Base-by-base conservation (phyloP, 2,797 vertebrate genomes). In the Hypotaenidia philippensis region DNA sequence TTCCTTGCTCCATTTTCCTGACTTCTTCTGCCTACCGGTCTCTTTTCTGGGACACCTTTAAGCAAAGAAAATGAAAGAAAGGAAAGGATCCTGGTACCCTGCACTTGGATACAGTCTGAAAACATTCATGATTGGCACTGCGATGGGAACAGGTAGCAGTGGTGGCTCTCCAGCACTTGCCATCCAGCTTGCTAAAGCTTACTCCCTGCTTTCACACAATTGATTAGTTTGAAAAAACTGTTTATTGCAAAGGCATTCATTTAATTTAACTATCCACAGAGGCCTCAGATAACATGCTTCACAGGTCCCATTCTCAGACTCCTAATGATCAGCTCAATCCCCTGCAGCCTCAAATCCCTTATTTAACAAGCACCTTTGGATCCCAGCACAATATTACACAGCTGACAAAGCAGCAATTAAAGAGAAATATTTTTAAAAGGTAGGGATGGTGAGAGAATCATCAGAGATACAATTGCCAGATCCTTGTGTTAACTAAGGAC, bases 341-440 rank as follows among this genome's bases (percentile, higher is more conserved):
- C 84, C 87, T 91, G 52, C 29, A 64, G 68, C 26, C 72, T 77
- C 91, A 68, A 19, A 86, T 32, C 49, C 94, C 93, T 20, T 26
- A 85, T 95, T 97, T 97, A 97, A 98, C 95, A 97, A 94, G 94
- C 89, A 96, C 96, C 96, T 97, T 94, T 92, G 95, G 94, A 97
- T 90, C 76, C 77, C 92, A 87, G 89, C 64, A 87, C 94, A 94
- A 45, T 78, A 96, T 71, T 95, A 88, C 7, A 66, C 59, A 93
- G 94, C 76, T 57, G 69, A 90, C 80, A 76, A 94, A 97, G 75
- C 93, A 96, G 93, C 90, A 95, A 79, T 97, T 97, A 95, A 92
- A 91, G n/a, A 95, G 85, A 92, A 97, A 90, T 90, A 80, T 79
- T 93, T 96, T 96, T 91, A 17, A 87, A 97, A 96, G 92, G 78